Percentiles rank a stretch among this genome's conserved stretches.
These are phyloP conservation scores for Steinernema scapterisci DNA, from an alignment of 2,888 invertebrate species.

Conservation along the genomic window DNA sequence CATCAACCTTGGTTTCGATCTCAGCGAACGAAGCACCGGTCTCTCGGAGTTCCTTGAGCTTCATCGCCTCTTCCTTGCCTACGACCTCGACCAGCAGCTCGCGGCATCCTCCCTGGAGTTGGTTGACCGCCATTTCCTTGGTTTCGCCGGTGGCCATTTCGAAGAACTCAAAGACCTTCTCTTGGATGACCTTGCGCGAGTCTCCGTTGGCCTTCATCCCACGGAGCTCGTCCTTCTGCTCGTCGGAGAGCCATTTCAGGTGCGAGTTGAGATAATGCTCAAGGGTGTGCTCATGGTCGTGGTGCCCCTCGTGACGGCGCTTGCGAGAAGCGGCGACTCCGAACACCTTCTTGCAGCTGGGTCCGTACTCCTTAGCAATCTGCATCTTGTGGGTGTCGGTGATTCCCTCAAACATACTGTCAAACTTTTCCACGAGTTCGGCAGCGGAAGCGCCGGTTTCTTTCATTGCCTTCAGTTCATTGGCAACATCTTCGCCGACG, in stretches of 20 bases:
- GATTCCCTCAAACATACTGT: constrained; percentile 39
- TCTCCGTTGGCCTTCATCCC: constrained; percentile 45
- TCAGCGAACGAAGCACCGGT: constrained; percentile 44
- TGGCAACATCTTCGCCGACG: constrained; percentile 49
- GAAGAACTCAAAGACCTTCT: constrained; percentile 41
- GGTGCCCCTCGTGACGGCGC: constrained; percentile 34
- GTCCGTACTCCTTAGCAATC: constrained; percentile 40
- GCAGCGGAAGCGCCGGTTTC: constrained; percentile 46
- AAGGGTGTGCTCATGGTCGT: constrained; percentile 32
- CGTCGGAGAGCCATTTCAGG: constrained; percentile 44
- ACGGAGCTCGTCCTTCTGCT: constrained; percentile 41
- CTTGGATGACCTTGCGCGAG: constrained; percentile 45
- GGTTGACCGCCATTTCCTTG: constrained; percentile 43
- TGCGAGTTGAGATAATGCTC: constrained; percentile 43
- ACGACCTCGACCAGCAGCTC: constrained; percentile 41
- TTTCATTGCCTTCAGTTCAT: constrained; percentile 42
- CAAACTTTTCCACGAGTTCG: constrained; percentile 44
- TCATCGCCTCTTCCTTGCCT: constrained; percentile 47
- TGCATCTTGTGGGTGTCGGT: constrained; percentile 44
- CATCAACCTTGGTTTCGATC: constrained; percentile 41
- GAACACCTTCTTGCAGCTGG: constrained; percentile 44
- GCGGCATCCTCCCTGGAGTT: constrained; percentile 43
- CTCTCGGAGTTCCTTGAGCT: constrained; percentile 51
- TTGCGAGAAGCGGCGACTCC: not conserved
- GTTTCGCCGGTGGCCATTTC: constrained; percentile 37